Evolutionary conservation across 2,797 vertebrate species (phyloP).

Genomic region (Alca torda): DNA sequence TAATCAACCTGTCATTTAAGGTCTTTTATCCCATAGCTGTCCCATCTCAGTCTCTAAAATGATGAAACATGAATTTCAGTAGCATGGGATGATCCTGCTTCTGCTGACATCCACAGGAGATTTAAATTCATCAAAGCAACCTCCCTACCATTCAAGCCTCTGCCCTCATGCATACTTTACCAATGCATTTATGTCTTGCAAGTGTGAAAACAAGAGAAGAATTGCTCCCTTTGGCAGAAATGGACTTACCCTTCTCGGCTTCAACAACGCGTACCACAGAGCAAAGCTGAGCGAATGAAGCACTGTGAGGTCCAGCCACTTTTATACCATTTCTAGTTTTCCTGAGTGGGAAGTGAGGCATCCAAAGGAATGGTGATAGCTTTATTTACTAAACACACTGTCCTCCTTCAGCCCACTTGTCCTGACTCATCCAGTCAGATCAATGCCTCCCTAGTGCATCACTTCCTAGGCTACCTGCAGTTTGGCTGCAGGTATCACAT

Average conservation of each 20-base stretch:
- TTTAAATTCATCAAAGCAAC: no score
- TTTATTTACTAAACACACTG: slow-evolving; percentile 11
- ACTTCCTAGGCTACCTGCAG: not conserved
- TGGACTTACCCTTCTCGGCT: not conserved
- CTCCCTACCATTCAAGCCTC: not conserved
- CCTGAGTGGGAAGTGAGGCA: slow-evolving; percentile 20
- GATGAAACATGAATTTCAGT: not conserved
- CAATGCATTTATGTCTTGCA: not conserved
- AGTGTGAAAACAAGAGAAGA: not conserved
- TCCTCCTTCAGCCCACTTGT: not conserved
- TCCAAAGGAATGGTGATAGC: slow-evolving; percentile 32
- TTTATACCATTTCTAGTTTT: not conserved
- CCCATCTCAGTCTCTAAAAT: not conserved
- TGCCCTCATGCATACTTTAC: not conserved
- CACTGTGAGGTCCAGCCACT: not conserved
- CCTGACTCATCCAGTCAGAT: slow-evolving; percentile 17
- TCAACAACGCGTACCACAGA: fast-evolving
- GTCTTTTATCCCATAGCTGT: not conserved
- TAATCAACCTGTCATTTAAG: not conserved
- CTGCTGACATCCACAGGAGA: not conserved
- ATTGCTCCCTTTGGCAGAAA: not conserved
- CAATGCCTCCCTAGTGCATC: not conserved
- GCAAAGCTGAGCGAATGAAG: not conserved
- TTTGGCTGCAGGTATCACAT: not conserved
- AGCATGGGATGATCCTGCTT: fast-evolving